Evolutionary conservation across 2,113 vertebrate species (phyloP).

Genomic region (Laticauda colubrina): DNA sequence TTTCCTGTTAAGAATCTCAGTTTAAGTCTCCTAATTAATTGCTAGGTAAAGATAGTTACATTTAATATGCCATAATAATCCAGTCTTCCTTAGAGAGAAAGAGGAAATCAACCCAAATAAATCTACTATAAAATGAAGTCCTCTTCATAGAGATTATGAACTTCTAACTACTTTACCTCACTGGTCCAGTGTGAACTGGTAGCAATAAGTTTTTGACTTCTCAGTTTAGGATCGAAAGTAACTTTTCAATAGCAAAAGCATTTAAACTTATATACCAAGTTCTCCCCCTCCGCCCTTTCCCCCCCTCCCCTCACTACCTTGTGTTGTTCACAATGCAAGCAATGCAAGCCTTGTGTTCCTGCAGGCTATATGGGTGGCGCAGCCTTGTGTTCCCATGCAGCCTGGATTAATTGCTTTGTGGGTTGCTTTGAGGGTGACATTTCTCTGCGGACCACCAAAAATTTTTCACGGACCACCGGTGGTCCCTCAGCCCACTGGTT

Average conservation of each 20-base stretch:
- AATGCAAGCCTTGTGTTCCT: no score
- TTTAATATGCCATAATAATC: slow-evolving; percentile 16
- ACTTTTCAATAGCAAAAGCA: neutral
- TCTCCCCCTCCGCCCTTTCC: no score
- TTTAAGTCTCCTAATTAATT: neutral
- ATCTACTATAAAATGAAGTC: neutral
- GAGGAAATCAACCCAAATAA: neutral
- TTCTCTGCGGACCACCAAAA: no score
- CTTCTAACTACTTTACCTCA: neutral
- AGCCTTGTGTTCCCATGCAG: no score
- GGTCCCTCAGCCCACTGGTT: no score
- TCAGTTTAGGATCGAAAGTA: neutral
- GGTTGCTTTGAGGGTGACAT: no score
- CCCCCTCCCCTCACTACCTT: no score
- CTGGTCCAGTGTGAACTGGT: neutral
- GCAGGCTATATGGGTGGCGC: no score
- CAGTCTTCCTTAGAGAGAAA: neutral
- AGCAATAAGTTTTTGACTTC: neutral
- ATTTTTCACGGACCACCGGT: no score
- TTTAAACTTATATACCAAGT: neutral
- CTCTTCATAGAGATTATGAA: neutral
- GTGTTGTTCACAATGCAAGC: no score
- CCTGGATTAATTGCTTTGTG: no score
- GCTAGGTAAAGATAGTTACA: slow-evolving; percentile 30
- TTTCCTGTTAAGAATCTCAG: slow-evolving; percentile 13